Base-by-base conservation (phyloP, 2,113 vertebrate genomes). In the Taurulus bubalis region DNA sequence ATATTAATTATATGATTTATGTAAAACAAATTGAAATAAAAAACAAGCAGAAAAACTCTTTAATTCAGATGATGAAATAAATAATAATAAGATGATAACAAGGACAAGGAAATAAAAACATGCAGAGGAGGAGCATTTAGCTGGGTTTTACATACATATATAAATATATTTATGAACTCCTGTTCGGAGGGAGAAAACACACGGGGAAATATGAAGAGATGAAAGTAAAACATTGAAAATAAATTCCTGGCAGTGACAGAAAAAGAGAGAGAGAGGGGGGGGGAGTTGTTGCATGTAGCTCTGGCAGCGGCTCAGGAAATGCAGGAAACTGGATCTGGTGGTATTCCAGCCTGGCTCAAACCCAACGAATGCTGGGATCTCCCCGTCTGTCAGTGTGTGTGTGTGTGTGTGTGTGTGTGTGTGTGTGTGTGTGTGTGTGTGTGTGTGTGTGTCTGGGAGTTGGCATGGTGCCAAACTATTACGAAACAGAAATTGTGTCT, bases 291-390 rank as follows among this genome's bases (percentile, higher is more conserved):
- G 67, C 65, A 26, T 84, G 56, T 79, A 75, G 59, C 80, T 89
- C 85, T 91, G 87, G 91, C 90, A 87, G 69, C 22, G 40, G 82
- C 63, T 82, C 79, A 90, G 89, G 85, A 89, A 81, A 71, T 74
- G 59, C 82, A 87, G 84, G 88, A 88, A 89, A 86, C 72, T 71
- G 80, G 85, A 88, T 67, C 86, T 88, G 77, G 87, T 90, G 81
- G 82, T 85, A 83, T 93, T 93, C 85, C 89, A 85, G 81, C 73
- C 84, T 91, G 93, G 93, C 92, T 83, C 86, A 30, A 60, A 75
- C 82, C 89, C 92, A 90, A 80, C 83, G 30, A 90, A 91, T 60
- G 42, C 78, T 82, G 91, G 93, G 90, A 92, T 93, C 83, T 93
- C 92, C 90, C 83, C 90, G 87, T 86, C 80, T 89, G 76, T 59